These are phyloP conservation scores for Yponomeuta evonymella DNA, from an alignment of 2,888 invertebrate species.

Conservation along the genomic window DNA sequence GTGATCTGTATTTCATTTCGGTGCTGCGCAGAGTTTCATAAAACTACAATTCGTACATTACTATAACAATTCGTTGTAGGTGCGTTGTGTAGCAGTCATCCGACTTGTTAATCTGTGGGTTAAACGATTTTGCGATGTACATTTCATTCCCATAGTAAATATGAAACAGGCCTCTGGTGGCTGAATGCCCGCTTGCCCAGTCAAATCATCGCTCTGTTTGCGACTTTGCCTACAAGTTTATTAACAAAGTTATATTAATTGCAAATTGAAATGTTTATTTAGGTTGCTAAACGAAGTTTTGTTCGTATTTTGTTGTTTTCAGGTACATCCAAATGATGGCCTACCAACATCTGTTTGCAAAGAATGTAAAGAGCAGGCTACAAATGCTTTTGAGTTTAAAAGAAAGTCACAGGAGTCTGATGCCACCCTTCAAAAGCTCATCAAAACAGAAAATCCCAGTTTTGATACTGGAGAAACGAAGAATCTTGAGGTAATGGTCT, in stretches of 20 bases:
- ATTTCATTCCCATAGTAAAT: too few species aligned
- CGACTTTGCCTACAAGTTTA: not conserved
- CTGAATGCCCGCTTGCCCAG: too few species aligned
- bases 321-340: conserved; percentile 59
- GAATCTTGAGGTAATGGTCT: not conserved
- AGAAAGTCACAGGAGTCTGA: conserved; percentile 54
- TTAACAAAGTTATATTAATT: too few species aligned
- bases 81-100: too few species aligned
- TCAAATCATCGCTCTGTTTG: not conserved
- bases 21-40: too few species aligned
- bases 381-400: conserved; percentile 56
- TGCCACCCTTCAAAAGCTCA: conserved; percentile 40
- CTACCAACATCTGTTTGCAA: conserved; percentile 56
- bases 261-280: not conserved
- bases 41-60: too few species aligned
- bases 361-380: conserved; percentile 53
- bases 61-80: too few species aligned
- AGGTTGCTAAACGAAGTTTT: not conserved
- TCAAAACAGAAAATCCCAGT: conserved; percentile 42
- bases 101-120: too few species aligned
- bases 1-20: too few species aligned
- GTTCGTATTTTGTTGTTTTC: conserved; percentile 16
- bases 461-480: not conserved
- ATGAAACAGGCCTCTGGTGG: too few species aligned
- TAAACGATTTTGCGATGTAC: too few species aligned